These are phyloP conservation scores for Gonioctena quinquepunctata DNA, from an alignment of 1,140 invertebrate genomes.

Conservation along the genomic window DNA sequence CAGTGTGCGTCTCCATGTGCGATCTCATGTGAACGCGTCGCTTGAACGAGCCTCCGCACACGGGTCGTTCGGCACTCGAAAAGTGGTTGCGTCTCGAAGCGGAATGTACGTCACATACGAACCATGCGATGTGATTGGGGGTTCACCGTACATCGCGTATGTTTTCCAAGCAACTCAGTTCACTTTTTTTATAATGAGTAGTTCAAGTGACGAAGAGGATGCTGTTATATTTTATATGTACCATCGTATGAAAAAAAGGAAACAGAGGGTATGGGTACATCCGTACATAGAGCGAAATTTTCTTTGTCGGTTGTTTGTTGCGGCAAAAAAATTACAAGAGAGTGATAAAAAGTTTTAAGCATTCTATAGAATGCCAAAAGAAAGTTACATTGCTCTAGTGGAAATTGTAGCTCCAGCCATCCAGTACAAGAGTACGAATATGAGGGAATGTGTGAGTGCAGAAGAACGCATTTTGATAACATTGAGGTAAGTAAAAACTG, in stretches of 20 bases:
- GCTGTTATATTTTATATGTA: constrained; percentile 8
- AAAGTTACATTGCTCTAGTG: background rate
- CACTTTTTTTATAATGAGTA: constrained; percentile 9
- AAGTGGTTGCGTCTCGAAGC: too few relatives aligned
- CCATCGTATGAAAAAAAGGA: background rate
- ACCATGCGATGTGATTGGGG: too few relatives aligned
- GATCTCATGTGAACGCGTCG: too few relatives aligned
- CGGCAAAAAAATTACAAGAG: background rate
- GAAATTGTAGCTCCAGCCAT: constrained; percentile 2
- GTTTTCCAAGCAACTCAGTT: too few relatives aligned
- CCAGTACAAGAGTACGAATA: constrained; percentile 1
- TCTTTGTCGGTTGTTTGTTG: background rate
- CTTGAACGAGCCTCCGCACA: too few relatives aligned
- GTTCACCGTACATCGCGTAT: too few relatives aligned
- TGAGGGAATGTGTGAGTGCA: constrained; percentile 1
- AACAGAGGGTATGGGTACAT: constrained; percentile 5
- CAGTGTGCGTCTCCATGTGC: too few relatives aligned
- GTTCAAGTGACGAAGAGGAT: constrained; percentile 13
- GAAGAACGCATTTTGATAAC: constrained; percentile 13
- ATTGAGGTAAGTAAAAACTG: constrained; percentile 14
- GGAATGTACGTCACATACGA: too few relatives aligned
- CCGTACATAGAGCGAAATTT: constrained; percentile 11
- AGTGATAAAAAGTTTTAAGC: constrained; percentile 28
- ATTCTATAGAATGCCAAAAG: background rate
- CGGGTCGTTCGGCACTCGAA: too few relatives aligned